Conservation (phyloP, 2,113 vertebrate genomes). For the Henicopernis longicauda region DNA sequence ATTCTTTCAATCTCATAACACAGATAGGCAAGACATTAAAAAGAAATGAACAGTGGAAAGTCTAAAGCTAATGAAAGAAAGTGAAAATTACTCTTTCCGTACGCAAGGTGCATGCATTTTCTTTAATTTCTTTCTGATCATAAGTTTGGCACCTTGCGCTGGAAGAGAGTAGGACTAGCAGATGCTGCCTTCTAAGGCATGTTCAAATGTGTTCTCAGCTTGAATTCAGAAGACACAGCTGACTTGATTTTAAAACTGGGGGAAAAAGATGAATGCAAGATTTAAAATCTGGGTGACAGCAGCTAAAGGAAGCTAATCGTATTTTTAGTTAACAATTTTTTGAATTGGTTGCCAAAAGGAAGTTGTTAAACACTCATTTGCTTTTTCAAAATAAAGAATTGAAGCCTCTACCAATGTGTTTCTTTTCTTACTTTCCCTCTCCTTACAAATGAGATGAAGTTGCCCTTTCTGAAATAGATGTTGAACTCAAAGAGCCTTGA, state of each 20-base stretch:
- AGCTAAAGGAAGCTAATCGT: not conserved
- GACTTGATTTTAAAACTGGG: not conserved
- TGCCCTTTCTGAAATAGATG: not conserved
- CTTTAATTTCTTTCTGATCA: not conserved
- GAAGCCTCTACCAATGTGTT: not conserved
- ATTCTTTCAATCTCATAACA: not conserved
- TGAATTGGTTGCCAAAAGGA: not conserved
- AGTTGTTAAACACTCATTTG: not conserved
- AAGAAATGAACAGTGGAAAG: not conserved
- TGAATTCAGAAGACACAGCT: not conserved
- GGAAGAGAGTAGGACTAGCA: not conserved
- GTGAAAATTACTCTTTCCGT: not conserved
- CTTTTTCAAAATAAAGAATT: not conserved
- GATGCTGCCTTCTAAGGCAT: conserved; percentile 2
- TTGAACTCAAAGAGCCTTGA: not conserved
- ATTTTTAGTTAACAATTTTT: not conserved
- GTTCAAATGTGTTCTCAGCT: not conserved
- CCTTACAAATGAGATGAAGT: not conserved
- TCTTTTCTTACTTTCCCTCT: not conserved
- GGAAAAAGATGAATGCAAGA: not conserved
- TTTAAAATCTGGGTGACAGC: not conserved
- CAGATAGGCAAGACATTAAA: not conserved
- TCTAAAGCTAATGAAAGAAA: not conserved
- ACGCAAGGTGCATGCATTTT: not conserved
- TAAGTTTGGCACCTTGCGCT: not conserved